Base-by-base conservation (phyloP, 2,797 vertebrate species). In the Sebastes vulpes region DNA sequence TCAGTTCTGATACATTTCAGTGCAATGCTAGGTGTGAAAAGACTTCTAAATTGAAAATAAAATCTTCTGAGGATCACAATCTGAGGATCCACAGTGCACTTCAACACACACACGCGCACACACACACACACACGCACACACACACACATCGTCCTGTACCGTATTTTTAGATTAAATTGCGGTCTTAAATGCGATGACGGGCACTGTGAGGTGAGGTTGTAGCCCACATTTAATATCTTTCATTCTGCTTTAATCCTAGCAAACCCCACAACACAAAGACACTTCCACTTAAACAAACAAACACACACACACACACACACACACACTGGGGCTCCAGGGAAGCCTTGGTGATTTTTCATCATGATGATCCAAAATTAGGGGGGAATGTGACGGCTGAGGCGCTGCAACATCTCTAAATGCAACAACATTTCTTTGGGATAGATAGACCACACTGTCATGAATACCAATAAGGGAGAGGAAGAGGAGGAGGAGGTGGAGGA, bases 301-400 rank as follows among this genome's bases (percentile, higher is more conserved):
- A 61, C 20, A 63, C 60, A 63, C 32, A 42, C 61, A 61, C 32
- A 60, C 10, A 35, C 58, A 46, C 23, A 58, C 35, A 61, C 12
- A 63, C 53, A 46, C 23, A 58, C 35, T 18, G 38, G 38, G 38
- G 38, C 83, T 72, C 29, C 1, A 35, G 29, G 66, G 65, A 77
- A 21, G 11, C 68, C 79, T 56, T 20, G 32, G 65, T 60, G 73
- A 92, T 89, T 91, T 90, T 89, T 91, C 89, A 89, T 91, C 68
- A 84, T 57, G 65, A 91, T 86, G 82, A 82, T 86, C 74, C 77
- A 71, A 79, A 94, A 94, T 90, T 75, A 93, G 80, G 60, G 42
- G 56, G 31, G 58, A 75, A 73, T 61, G 64, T 75, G 84, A 88
- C 57, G 82, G 84, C 69, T 31, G 77, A 32, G 26, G 75, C 28